Conservation (phyloP, 2,888 invertebrate species). For the Neoitamus cyanurus region DNA sequence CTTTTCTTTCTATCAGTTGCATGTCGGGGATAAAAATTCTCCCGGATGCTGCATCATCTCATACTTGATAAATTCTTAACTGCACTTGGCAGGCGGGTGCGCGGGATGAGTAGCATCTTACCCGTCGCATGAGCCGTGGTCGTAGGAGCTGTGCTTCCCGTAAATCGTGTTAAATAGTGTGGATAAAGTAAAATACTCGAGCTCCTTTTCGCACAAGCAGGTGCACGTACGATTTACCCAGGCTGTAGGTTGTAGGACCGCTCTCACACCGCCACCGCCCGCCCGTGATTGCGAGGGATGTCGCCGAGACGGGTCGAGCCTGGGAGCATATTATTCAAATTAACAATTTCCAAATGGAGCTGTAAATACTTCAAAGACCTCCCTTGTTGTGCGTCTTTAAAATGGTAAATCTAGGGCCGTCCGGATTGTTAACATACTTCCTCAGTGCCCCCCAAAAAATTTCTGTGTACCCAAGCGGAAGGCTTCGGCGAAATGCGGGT, state of each 20-base stretch:
- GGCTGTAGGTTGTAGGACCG: no score
- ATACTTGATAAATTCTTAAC: background rate
- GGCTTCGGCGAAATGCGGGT: background rate
- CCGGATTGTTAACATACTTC: background rate
- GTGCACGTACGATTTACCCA: background rate
- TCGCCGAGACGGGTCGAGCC: background rate
- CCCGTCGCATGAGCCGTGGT: background rate
- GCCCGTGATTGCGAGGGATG: background rate
- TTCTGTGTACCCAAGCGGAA: background rate
- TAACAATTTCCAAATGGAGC: background rate
- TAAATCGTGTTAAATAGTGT: background rate
- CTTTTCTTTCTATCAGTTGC: background rate
- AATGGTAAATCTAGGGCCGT: background rate
- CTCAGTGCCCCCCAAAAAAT: background rate
- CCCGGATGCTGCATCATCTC: background rate
- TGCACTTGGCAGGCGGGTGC: background rate
- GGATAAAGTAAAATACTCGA: background rate
- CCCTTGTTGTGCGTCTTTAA: background rate
- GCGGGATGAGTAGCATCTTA: no score
- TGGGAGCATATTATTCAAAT: background rate
- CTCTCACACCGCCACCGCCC: no score
- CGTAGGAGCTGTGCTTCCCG: background rate
- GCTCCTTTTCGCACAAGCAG: background rate
- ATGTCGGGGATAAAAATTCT: background rate
- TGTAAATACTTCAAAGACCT: background rate